phyloP scores from a whole-genome alignment of 2,113 vertebrate species.

The Ciconia stormi region DNA sequence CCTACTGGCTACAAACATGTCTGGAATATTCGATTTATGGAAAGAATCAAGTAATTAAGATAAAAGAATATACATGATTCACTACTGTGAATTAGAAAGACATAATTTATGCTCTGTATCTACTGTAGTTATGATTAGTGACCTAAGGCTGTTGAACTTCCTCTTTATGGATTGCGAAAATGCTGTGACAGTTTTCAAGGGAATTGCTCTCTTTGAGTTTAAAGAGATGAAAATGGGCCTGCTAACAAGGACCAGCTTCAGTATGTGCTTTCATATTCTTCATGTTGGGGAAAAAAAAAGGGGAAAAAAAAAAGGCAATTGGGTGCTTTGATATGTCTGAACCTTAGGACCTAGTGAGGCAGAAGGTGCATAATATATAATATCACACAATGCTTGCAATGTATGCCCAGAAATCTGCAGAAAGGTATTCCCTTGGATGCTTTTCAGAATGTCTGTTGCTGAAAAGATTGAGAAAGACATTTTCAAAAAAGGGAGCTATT shows the following conservation, averaged over 20 bases:
- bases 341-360: neutral
- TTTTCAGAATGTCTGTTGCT: neutral
- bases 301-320: neutral
- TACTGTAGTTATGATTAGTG: constrained; percentile 56
- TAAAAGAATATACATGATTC: constrained; percentile 19
- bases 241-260: constrained; percentile 63
- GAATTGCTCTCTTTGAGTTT: constrained; percentile 78
- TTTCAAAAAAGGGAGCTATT: neutral
- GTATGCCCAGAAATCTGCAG: neutral
- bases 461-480: fast-evolving
- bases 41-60: constrained; percentile 41
- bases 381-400: neutral
- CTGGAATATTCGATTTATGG: neutral
- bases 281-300: neutral
- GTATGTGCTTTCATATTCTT: constrained; percentile 35
- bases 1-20: neutral
- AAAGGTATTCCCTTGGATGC: neutral
- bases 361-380: neutral
- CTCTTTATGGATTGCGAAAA: constrained; percentile 76
- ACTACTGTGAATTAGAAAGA: constrained; percentile 14
- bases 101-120: constrained; percentile 56
- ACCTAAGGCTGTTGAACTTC: constrained; percentile 80
- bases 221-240: constrained; percentile 69
- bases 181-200: constrained; percentile 74
- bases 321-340: constrained; percentile 45